Evolutionary conservation across 2,113 vertebrate genomes (phyloP).

Genomic region (Brachyhypopomus gauderio): DNA sequence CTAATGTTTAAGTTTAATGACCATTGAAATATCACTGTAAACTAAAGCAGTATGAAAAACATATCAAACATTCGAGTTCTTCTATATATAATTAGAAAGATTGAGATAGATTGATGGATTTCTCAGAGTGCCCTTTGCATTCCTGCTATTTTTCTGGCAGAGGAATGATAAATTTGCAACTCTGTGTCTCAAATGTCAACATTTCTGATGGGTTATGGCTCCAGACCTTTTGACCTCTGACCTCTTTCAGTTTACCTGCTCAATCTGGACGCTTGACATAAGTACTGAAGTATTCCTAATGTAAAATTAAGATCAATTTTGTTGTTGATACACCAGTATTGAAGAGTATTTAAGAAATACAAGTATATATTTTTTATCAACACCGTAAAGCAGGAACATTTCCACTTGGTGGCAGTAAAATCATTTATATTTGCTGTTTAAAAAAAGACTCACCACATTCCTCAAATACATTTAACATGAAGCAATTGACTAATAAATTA

Average conservation of each 20-base stretch:
- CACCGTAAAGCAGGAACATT: neutral
- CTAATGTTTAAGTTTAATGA: neutral
- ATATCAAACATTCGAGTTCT: constrained; percentile 2
- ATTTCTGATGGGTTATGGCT: constrained; percentile 20
- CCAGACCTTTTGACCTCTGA: constrained; percentile 22
- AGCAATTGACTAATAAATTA: neutral
- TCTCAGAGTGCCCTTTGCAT: neutral
- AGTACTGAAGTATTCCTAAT: too few species aligned
- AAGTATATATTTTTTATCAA: neutral
- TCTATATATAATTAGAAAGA: neutral
- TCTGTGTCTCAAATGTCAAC: neutral
- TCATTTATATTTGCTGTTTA: neutral
- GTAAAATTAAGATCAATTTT: too few species aligned
- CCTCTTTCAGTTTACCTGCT: neutral
- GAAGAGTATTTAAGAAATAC: neutral
- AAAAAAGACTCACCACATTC: constrained; percentile 1
- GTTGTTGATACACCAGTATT: neutral
- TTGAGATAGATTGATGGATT: neutral
- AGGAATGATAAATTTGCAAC: neutral
- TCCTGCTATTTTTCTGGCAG: constrained; percentile 5
- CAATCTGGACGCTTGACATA: too few species aligned
- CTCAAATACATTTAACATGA: constrained; percentile 22
- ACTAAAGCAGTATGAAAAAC: neutral
- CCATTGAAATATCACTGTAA: neutral
- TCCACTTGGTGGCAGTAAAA: constrained; percentile 43